Conservation (phyloP, 2,888 invertebrate genomes). For the Icerya purchasi region DNA sequence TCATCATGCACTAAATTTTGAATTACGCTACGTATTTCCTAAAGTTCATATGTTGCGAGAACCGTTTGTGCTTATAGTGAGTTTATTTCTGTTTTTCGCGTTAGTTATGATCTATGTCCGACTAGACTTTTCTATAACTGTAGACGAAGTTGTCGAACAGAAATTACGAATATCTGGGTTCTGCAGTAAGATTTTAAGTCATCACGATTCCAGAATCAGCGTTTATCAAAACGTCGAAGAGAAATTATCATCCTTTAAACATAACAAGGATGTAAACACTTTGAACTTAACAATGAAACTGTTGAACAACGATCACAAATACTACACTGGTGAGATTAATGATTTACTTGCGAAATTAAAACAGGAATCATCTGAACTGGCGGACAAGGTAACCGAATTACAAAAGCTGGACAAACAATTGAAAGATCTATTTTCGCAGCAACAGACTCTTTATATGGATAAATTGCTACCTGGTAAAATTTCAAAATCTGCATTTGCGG, state of each 20-base stretch:
- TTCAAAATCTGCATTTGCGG: slow-evolving; percentile 34
- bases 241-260: slow-evolving; percentile 35
- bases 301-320: slow-evolving; percentile 36
- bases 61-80: slow-evolving; percentile 68
- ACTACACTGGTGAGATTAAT: slow-evolving; percentile 30
- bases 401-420: slow-evolving; percentile 33
- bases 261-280: slow-evolving; percentile 32
- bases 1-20: slow-evolving; percentile 78
- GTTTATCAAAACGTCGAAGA: slow-evolving; percentile 38
- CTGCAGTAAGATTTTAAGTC: slow-evolving; percentile 33
- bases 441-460: slow-evolving; percentile 34
- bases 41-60: slow-evolving; percentile 73
- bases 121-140: slow-evolving; percentile 47
- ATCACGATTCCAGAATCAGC: slow-evolving; percentile 35
- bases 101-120: slow-evolving; percentile 83
- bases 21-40: slow-evolving; percentile 60
- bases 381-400: slow-evolving; percentile 37
- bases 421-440: slow-evolving; percentile 28
- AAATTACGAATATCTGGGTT: slow-evolving; percentile 26
- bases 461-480: slow-evolving; percentile 38
- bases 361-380: slow-evolving; percentile 34
- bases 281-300: slow-evolving; percentile 31
- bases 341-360: slow-evolving; percentile 33
- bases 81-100: slow-evolving; percentile 73
- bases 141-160: slow-evolving; percentile 13